Conservation (phyloP, 2,113 vertebrate genomes). For the Saccopteryx leptura region DNA sequence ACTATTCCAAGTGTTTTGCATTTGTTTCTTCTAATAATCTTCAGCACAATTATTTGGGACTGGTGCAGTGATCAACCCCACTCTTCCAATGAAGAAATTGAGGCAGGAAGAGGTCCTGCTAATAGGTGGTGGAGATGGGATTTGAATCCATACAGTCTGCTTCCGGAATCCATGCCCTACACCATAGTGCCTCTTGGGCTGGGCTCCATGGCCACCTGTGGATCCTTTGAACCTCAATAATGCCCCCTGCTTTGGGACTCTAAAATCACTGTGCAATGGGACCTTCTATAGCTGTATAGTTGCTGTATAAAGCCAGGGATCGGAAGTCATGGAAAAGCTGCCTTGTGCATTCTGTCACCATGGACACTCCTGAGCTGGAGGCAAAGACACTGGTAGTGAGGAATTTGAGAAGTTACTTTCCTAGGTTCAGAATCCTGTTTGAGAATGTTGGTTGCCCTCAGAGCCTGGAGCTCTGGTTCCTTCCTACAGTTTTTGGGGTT, state of each 20-base stretch:
- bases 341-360: not conserved
- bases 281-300: not conserved
- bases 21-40: not conserved
- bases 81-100: not conserved
- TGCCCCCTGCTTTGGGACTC: not conserved
- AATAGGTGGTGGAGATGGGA: not conserved
- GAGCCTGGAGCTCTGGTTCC: not conserved
- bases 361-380: not conserved
- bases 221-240: no score
- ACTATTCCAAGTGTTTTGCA: not conserved
- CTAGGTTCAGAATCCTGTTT: not conserved
- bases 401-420: not conserved
- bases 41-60: not conserved
- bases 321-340: not conserved
- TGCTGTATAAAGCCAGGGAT: not conserved
- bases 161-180: not conserved
- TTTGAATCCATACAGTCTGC: not conserved
- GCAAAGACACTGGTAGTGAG: not conserved
- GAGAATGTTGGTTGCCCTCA: no score
- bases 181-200: not conserved
- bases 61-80: not conserved
- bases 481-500: not conserved
- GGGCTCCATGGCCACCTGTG: rapidly evolving
- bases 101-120: not conserved
- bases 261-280: not conserved